A percentile compares a stretch with the other conserved stretches of the same genome.
Evolutionary conservation across 2,113 vertebrate genomes (phyloP).

Genomic region (Hippocampus comes): DNA sequence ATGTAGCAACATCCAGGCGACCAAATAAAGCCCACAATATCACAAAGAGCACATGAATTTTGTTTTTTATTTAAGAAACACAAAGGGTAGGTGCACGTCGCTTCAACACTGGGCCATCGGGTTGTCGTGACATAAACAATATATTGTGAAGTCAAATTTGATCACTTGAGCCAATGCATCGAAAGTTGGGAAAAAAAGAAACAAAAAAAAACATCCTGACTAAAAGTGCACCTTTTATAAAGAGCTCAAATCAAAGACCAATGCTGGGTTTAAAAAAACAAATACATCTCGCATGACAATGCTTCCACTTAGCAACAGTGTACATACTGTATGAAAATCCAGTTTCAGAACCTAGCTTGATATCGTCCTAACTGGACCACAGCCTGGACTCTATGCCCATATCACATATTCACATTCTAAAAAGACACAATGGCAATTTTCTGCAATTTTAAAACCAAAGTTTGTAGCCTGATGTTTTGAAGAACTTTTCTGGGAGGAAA

Average conservation of each 20-base stretch:
- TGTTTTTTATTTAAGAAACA: conserved; percentile 73
- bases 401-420: conserved; percentile 20
- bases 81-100: conserved; percentile 32
- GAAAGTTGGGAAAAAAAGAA: background rate
- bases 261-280: conserved; percentile 15
- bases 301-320: conserved; percentile 12
- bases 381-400: conserved; percentile 9
- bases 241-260: background rate
- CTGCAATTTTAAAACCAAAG: background rate
- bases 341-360: conserved; percentile 31
- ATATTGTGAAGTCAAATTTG: conserved; percentile 24
- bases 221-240: conserved; percentile 45
- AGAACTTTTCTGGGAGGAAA: background rate
- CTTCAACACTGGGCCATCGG: conserved; percentile 47
- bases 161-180: conserved; percentile 11
- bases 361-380: conserved; percentile 20
- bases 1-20: background rate
- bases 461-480: no score
- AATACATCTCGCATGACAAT: conserved; percentile 18
- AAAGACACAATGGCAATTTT: conserved; percentile 22
- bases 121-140: conserved; percentile 34
- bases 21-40: conserved; percentile 41
- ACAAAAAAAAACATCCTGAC: conserved; percentile 16
- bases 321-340: conserved; percentile 37
- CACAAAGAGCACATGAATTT: conserved; percentile 72